Percentiles rank a stretch among this genome's conserved stretches.
phyloP scores from a whole-genome alignment of 2,888 invertebrate genomes.

The Temnothorax rugatulus region DNA sequence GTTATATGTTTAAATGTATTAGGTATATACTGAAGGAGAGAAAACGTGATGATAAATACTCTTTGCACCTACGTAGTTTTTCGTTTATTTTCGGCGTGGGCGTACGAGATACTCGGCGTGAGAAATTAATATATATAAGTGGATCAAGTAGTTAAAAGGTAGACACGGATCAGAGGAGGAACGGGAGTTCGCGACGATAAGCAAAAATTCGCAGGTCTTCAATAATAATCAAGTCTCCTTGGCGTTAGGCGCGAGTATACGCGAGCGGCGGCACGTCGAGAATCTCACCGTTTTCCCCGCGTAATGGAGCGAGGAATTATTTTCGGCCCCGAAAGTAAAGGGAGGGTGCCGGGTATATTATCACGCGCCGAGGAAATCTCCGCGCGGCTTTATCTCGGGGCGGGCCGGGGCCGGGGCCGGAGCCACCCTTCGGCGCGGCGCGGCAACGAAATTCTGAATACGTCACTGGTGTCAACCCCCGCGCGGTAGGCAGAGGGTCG shows the following conservation, averaged over 20 bases:
- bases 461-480: conserved; percentile 68
- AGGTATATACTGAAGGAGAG: not conserved
- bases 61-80: not conserved
- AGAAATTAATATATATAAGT: not conserved
- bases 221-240: not conserved
- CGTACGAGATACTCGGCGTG: not conserved
- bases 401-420: conserved; percentile 34
- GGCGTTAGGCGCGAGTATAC: not conserved
- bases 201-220: not conserved
- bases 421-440: conserved; percentile 26
- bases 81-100: not conserved
- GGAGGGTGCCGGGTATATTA: conserved; percentile 16
- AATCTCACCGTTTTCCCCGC: conserved; percentile 43
- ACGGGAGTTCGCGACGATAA: not conserved
- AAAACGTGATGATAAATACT: not conserved
- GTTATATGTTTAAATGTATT: not conserved
- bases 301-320: conserved; percentile 50
- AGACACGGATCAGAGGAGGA: not conserved
- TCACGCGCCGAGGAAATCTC: conserved; percentile 42
- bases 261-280: not conserved
- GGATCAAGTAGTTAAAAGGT: not conserved
- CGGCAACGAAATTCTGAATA: conserved; percentile 68
- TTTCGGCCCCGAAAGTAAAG: conserved; percentile 18
- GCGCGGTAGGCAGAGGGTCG: conserved; percentile 59
- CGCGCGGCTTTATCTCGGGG: conserved; percentile 49